These are phyloP conservation scores for Molossus alvarezi DNA, from an alignment of 2,797 vertebrate species.

Conservation along the genomic window DNA sequence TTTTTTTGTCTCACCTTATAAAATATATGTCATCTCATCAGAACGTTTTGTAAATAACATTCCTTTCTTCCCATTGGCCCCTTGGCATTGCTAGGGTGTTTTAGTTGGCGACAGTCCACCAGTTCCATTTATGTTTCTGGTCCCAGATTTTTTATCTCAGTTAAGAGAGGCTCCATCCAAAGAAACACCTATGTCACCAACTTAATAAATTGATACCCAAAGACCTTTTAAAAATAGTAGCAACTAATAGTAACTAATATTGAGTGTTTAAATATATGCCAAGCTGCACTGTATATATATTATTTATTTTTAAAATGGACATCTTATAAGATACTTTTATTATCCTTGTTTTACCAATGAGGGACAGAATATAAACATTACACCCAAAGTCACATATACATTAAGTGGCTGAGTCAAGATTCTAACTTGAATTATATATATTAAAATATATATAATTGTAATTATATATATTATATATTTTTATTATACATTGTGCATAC, in stretches of 20 bases:
- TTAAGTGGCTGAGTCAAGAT: neutral
- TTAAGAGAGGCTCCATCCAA: neutral
- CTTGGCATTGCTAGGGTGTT: neutral
- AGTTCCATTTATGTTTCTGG: neutral
- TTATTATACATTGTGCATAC: neutral
- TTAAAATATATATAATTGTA: too few relatives aligned
- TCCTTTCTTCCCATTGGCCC: neutral
- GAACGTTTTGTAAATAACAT: neutral
- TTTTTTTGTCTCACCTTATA: neutral
- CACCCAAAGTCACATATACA: neutral
- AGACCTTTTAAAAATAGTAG: neutral
- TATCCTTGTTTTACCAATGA: neutral
- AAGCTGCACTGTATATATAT: neutral
- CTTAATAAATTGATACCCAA: neutral
- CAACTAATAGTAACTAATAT: neutral
- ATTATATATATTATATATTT: neutral
- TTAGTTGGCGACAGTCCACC: neutral
- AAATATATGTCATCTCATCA: slow-evolving; percentile 7
- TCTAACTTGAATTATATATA: slow-evolving; percentile 11
- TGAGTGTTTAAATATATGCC: neutral
- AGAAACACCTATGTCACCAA: neutral
- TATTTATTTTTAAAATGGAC: neutral
- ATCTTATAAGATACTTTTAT: neutral
- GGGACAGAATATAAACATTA: neutral
- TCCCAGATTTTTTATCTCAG: neutral